Base-by-base conservation (phyloP, 2,113 vertebrate genomes). In the Eleginops maclovinus region DNA sequence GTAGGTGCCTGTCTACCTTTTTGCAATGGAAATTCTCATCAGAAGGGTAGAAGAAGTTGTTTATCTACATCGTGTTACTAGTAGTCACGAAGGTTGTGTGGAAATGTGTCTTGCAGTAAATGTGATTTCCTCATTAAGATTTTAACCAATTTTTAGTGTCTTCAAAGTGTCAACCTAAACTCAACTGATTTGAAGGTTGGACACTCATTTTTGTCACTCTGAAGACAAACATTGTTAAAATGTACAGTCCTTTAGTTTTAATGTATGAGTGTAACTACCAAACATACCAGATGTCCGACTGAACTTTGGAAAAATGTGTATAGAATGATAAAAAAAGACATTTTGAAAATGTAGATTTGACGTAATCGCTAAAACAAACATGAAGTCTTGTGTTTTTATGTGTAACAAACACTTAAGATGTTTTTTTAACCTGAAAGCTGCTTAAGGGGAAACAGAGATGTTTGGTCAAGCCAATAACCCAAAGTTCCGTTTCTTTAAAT, bases 41-140 rank as follows among this genome's bases (percentile, higher is more conserved):
- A 90, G 83, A 81, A 69, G 61, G 53, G 50, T 15, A 10, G 36
- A 66, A 61, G 21, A 69, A 53, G 51, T 43, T 74, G 75, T 83
- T 88, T 67, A 50, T 75, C 56, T 80, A 2, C 46, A 24, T 22
- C 11, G 14, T 72, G 50, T 79, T 70, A 26, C 55, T 10, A 41
- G 44, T 54, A 13, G 44, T 69, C 22, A 64, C 2, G 15, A 36
- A 44, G 22, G 54, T 13, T 74, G 22, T 91, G 70, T 77, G 31
- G 85, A 84, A 89, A 85, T 19, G 14, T 44, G 36, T 56, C 26
- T 85, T 81, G 63, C 84, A 43, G 41, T 43, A 19, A 16, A 15
- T 22, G 41, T 9, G 24, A 59, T 84, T 40, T 86, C 69, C 17
- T 77, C 72, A 84, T 72, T 5, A 22, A 36, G 9, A 65, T 31